Evolutionary conservation across 2,113 vertebrate species (phyloP), one percentile per base, ranked within the genome.

Genomic region (Gallinago undulata): DNA sequence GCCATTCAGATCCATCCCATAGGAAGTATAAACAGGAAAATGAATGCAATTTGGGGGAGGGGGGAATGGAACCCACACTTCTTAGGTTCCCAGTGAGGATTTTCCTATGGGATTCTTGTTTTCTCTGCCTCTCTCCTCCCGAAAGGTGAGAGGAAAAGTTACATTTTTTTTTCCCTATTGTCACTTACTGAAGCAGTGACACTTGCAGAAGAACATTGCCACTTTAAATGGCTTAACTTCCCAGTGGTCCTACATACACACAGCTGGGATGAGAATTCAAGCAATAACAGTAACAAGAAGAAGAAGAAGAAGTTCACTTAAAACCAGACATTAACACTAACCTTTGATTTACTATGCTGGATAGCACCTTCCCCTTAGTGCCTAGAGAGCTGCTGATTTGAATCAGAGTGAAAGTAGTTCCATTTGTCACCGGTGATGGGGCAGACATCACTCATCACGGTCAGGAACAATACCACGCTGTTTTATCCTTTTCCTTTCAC

Each of bases 31-130:
- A 90, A 82, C 6, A 45, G 12, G 39, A 79, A 86, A 94, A 88
- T 2, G 0, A 43, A 67, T 53, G n/a, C 3, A 15, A 10, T 48
- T 27, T 60, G 1, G 2, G 4, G 16, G 1, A 60, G 19, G 30
- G 5, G 2, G 2, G 10, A 22, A 31, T 48, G 8, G 17, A 90
- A 82, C 10, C 6, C 35, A 43, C 8, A 56, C 1, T 4, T 80
- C 39, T 7, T 47, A 17, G 17, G 9, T 64, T 78, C 8, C 8
- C 27, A 43, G 7, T 25, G 18, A 81, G 3, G 0, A 14, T 60
- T 89, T 67, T 74, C 30, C 60, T n/a, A 8, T 19, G 7, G 11
- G 13, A 39, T 43, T 8, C 2, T 55, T 50, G 3, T 39, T 95
- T 94, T 59, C 33, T 67, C 30, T 53, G 19, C 0, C 5, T 78